phyloP scores from a whole-genome alignment of 2,888 invertebrate species.

The Trachelus stipa region DNA sequence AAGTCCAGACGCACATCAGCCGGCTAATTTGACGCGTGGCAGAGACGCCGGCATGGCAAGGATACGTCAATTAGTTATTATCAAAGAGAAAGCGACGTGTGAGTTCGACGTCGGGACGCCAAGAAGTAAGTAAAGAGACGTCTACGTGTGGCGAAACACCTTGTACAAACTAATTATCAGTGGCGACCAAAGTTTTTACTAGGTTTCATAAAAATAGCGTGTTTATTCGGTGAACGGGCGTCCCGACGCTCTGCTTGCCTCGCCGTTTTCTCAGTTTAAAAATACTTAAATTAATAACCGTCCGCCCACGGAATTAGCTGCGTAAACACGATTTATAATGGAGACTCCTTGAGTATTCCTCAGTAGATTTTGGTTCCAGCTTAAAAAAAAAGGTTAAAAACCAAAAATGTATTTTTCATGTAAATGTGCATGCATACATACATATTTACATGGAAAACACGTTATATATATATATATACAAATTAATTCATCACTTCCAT shows the following conservation, averaged over 20 bases:
- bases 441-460: not conserved
- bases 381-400: not conserved
- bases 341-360: constrained; percentile 9
- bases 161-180: constrained; percentile 52
- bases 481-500: not conserved
- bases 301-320: constrained; percentile 30
- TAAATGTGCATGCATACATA: not conserved
- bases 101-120: not conserved
- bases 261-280: constrained; percentile 19
- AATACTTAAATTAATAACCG: constrained; percentile 30
- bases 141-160: constrained; percentile 10
- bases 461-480: not conserved
- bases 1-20: not conserved
- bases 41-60: not conserved
- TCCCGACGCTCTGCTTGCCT: not conserved
- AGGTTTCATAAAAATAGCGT: constrained; percentile 7
- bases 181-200: constrained; percentile 8
- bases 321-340: constrained; percentile 35
- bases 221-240: not conserved
- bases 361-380: not conserved
- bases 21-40: not conserved
- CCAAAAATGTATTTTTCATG: not conserved
- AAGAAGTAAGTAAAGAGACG: constrained; percentile 1
- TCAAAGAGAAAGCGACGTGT: not conserved
- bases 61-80: not conserved